These are phyloP conservation scores for Echinarachnius parma DNA, from an alignment of 53 echinoderm and acorn worm genomes.

Conservation along the genomic window DNA sequence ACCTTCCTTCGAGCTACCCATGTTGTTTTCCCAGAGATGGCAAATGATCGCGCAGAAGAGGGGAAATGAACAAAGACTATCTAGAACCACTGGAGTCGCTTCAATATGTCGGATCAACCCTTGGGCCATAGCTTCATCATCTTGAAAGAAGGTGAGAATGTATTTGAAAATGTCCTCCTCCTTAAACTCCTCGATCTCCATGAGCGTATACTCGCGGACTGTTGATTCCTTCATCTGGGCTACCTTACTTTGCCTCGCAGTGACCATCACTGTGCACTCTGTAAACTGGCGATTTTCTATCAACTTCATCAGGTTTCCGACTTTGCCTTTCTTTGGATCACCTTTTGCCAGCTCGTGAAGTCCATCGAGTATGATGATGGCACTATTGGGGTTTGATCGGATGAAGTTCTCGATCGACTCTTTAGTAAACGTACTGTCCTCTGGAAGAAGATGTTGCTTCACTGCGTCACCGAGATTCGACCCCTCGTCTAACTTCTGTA, in stretches of 20 bases:
- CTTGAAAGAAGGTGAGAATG: conserved; percentile 15
- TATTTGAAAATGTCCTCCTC: conserved; percentile 15
- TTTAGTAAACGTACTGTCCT: conserved; percentile 31
- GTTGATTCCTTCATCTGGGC: conserved; percentile 23
- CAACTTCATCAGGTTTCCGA: conserved; percentile 50
- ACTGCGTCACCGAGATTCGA: conserved; percentile 59
- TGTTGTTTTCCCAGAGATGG: conserved; percentile 22
- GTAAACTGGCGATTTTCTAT: conserved; percentile 47
- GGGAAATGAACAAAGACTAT: conserved; percentile 8
- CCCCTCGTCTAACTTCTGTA: conserved; percentile 48
- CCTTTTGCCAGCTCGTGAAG: conserved; percentile 48
- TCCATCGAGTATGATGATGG: conserved; percentile 48
- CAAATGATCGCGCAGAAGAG: conserved; percentile 23
- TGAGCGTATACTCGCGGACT: conserved; percentile 22
- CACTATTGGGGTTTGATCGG: conserved; percentile 26
- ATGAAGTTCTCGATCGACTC: conserved; percentile 43
- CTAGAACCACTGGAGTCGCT: conserved; percentile 1
- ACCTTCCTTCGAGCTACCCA: not conserved
- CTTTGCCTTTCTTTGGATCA: conserved; percentile 36
- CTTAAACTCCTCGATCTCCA: conserved; percentile 26
- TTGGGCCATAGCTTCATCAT: conserved; percentile 31
- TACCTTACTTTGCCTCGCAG: conserved; percentile 22
- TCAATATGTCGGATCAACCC: conserved; percentile 9
- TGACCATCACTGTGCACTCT: conserved; percentile 49
- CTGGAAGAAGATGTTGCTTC: conserved; percentile 47